Base-by-base conservation (phyloP, 1,140 invertebrate genomes). In the Drosophila ohnishii region DNA sequence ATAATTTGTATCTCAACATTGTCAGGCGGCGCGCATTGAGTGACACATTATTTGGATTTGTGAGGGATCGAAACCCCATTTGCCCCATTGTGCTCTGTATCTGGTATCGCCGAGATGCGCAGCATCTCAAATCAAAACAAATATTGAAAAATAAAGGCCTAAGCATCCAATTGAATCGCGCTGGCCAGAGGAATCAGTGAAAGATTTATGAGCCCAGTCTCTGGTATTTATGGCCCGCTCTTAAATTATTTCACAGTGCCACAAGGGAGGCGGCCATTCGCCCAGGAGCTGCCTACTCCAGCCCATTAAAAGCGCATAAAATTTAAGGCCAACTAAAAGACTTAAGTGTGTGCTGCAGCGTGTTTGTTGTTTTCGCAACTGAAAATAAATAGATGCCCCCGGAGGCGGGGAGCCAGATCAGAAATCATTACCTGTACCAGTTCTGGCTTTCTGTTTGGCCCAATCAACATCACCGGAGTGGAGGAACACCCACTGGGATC, bases 1-100 rank as follows among this genome's bases (percentile, higher is more conserved):
- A 90, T 90, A 90, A 90, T 90, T 90, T 90, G 89, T 90, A 90
- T 81, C 85, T 90, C 85, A 90, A 76, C 89, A 67, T 78, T 78
- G 84, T 88, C 84, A 88, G 84, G 67, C 72, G 32, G 73, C 69
- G 57, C n/a, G 73, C 53, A 85, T 69, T 80, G 80, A 88, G 66
- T 90, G 89, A 90, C 81, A 90, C 77, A 90, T 83, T 55, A 89
- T 89, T 90, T 85, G 85, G 88, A 81, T 84, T 81, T 84, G 80
- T 80, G 55, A 45, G 55, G 50, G 58, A 45, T 42, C 51, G 50
- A 61, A 58, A 28, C 39, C 42, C 28, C 56, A 77, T 60, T 76
- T 75, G 45, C 34, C 40, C 73, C 73, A 67, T 59, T 60, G 67
- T 25, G 47, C 55, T 22, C 8, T 39, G 67, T 70, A 59, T 47